Base-by-base conservation (phyloP, 2,888 invertebrate genomes). In the Orchesellides sinensis region DNA sequence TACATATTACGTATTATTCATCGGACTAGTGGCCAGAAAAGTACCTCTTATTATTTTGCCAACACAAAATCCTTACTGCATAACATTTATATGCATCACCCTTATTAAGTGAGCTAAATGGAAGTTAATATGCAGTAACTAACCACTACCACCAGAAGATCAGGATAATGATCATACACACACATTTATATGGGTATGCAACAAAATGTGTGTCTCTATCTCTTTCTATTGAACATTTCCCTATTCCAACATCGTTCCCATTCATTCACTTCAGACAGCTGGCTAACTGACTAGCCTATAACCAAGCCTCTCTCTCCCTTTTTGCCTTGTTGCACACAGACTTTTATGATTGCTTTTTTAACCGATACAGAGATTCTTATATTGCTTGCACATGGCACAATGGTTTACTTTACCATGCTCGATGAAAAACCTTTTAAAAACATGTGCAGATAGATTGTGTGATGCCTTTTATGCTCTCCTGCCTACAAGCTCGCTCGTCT, bases 241-340 rank as follows among this genome's bases (percentile, higher is more conserved):
- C 61, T 54, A 70, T 70, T 47, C 45, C 65, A 35, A 69, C 59
- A 59, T 59, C 59, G 59, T 54, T 69, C 69, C 23, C 72, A 73
- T 73, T 61, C 73, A 73, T 63, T 73, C n/a, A n/a, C n/a, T n/a
- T n/a, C 61, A 40, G 32, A 61, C 73, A 73, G 73, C 73, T 73
- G 73, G 72, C 35, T 59, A 40, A n/a, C n/a, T n/a, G n/a, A n/a
- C n/a, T n/a, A n/a, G n/a, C n/a, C n/a, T n/a, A n/a, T n/a, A n/a
- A 32, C 25, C 65, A 40, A 65, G 21, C 21, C 52, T 69, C 4
- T 68, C 49, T 27, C 49, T 63, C 27, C 10, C 10, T 47, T 54
- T 54, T 54, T n/a, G 66, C n/a, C n/a, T n/a, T 66, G 27, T 21
- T 19, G 23, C 23, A 29, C 29, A 59, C 59, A 29, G 4, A 59